A percentile compares a stretch with the other conserved stretches of the same genome.
Evolutionary conservation across 2,113 vertebrate genomes (phyloP).

Genomic region (Eurystomus gularis): DNA sequence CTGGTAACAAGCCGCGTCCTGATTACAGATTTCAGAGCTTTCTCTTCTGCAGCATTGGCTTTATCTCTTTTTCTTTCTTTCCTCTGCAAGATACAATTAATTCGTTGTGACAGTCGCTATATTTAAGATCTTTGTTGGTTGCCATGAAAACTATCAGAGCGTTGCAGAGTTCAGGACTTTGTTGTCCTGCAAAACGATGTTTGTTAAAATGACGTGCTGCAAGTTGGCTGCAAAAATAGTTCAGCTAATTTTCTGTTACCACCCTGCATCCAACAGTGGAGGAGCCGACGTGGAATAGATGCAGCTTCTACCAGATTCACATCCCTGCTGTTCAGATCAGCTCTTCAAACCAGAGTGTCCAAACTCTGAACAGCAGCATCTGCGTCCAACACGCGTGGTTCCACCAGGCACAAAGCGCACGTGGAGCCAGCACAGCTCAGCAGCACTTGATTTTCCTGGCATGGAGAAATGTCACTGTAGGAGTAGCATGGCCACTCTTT

Average conservation of each 20-base stretch:
- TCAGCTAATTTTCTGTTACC: background rate
- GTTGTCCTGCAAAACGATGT: background rate
- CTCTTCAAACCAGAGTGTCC: background rate
- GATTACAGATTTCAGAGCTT: background rate
- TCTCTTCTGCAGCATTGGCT: background rate
- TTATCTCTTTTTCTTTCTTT: background rate
- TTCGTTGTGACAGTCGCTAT: background rate
- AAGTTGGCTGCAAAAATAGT: background rate
- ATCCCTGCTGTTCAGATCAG: background rate
- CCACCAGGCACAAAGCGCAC: background rate
- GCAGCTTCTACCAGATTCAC: background rate
- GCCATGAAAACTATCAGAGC: constrained; percentile 23
- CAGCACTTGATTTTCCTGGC: background rate
- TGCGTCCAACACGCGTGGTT: background rate
- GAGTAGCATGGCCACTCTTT: background rate
- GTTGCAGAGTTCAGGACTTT: background rate
- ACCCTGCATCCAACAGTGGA: background rate
- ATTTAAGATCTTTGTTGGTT: background rate
- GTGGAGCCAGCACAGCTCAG: background rate
- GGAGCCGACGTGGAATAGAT: background rate
- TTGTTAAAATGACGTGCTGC: background rate
- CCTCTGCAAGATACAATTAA: background rate
- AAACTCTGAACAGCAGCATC: background rate
- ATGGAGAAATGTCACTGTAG: constrained; percentile 4
- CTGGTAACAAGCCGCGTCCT: background rate